Base-by-base conservation (phyloP, 2,113 vertebrate species). In the Syngnathus floridae region DNA sequence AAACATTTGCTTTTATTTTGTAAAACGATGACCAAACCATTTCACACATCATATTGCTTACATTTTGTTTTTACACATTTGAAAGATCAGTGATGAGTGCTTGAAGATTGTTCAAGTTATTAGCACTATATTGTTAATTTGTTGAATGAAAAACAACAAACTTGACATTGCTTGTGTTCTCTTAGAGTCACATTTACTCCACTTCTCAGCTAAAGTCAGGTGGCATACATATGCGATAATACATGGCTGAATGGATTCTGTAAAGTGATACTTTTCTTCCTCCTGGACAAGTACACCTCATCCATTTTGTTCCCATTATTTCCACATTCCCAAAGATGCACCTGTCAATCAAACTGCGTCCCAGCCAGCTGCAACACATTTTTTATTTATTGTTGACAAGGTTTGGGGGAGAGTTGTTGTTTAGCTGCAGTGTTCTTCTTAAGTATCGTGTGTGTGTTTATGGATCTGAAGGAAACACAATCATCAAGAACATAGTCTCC, bases 271-370 rank as follows among this genome's bases (percentile, higher is more conserved):
- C 45, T 22, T 26, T 11, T 62, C 65, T 63, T 54, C 69, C 75
- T 75, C 16, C 22, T 5, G 75, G 73, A 67, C 57, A 66, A 69
- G 38, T 68, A 51, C 31, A 56, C 43, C 13, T 22, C 36, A 74
- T 68, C 40, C 54, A 22, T 41, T 60, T 43, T 17, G 11, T 52
- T 58, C 21, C 52, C 38, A 63, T 41, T 55, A 22, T 60, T 22
- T 56, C 46, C 68, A 48, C 46, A 8, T 52, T 68, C 51, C 66
- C 57, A 48, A 37, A 62, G 70, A 79, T 69, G 26, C 43, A 62
- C 36, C 74, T 73, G 76, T 71, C 78, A 78, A 31, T 84, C 75
- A 84, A 40, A 65, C n/a, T 7, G 11, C 48, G 60, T 67, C 71
- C 45, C 17, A 21, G 22, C 41, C 40, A 55, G 57, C 26, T 31